Base-by-base conservation (phyloP, 2,113 vertebrate species). In the Oncorhynchus tshawytscha region DNA sequence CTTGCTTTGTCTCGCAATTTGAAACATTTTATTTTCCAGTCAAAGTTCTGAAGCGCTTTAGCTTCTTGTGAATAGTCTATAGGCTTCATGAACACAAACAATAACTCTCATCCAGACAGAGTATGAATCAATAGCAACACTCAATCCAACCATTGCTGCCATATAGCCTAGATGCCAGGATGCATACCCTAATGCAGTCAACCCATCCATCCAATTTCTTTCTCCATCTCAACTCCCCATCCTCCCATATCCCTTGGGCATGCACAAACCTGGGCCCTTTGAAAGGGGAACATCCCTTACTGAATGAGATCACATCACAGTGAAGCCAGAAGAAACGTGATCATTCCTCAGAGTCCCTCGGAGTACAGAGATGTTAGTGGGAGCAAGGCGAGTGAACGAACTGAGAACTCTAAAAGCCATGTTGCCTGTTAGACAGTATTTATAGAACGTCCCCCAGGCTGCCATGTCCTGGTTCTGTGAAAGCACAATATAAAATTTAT, bases 401-500 rank as follows among this genome's bases (percentile, higher is more conserved):
- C 89, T 64, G 80, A 83, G 85, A 27, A 77, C 82, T 72, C 74
- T 84, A 85, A 92, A 89, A 88, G 85, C 85, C 84, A 87, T 90
- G 90, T 91, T 81, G 85, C 72, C 84, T 89, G 89, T 91, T 89
- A 88, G 87, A 67, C 79, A 81, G 77, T 90, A 90, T 92, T 92
- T 91, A 90, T 92, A 91, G 90, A 90, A 85, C 22, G 78, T 91
- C 89, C 90, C 88, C 74, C 4, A 84, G 89, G 84, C 89, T 71
- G 79, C 80, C 72, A 73, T 90, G 91, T 86, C 89, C 90, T 87
- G 86, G 85, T 86, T 93, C 88, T 86, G 74, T 60, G 66, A 87
- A 88, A 86, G 87, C 88, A 85, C 78, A 83, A 86, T 91, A 80
- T 81, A 88, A 91, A 91, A 91, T 92, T 93, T 88, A 88, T 89